phyloP scores from a whole-genome alignment of 1,140 invertebrate genomes.

The Neodiprion pinetum region DNA sequence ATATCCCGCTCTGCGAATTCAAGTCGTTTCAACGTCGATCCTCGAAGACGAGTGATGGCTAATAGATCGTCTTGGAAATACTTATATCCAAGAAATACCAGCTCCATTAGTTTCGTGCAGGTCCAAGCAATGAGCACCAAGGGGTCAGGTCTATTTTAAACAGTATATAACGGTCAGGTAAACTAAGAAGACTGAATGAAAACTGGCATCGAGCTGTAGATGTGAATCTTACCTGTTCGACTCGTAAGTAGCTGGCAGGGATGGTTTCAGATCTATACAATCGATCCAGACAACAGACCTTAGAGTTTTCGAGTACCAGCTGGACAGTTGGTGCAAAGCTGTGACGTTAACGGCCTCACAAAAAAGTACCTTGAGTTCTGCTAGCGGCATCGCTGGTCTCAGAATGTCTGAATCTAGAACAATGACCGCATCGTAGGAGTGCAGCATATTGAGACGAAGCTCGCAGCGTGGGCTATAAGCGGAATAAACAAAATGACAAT shows the following conservation, averaged over 20 bases:
- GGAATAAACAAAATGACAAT: conserved; percentile 20
- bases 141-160: conserved; percentile 67
- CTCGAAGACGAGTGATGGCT: conserved; percentile 73
- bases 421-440: conserved; percentile 73
- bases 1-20: conserved; percentile 70
- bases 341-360: conserved; percentile 71
- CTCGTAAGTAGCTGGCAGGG: conserved; percentile 39
- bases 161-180: conserved; percentile 22
- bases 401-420: conserved; percentile 70
- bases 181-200: no score
- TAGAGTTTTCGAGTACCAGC: conserved; percentile 68
- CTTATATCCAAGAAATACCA: conserved; percentile 70
- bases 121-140: conserved; percentile 80
- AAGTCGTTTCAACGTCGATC: conserved; percentile 66
- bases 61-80: conserved; percentile 71
- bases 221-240: conserved; percentile 46
- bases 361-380: conserved; percentile 77
- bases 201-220: conserved; percentile 27
- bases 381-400: conserved; percentile 74
- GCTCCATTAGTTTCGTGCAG: conserved; percentile 71
- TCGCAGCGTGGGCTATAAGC: conserved; percentile 66
- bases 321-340: conserved; percentile 65
- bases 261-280: conserved; percentile 57
- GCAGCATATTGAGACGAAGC: conserved; percentile 75
- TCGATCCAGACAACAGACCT: conserved; percentile 77